phyloP scores from a whole-genome alignment of 2,888 invertebrate species.

The Eristalinus aeneus region DNA sequence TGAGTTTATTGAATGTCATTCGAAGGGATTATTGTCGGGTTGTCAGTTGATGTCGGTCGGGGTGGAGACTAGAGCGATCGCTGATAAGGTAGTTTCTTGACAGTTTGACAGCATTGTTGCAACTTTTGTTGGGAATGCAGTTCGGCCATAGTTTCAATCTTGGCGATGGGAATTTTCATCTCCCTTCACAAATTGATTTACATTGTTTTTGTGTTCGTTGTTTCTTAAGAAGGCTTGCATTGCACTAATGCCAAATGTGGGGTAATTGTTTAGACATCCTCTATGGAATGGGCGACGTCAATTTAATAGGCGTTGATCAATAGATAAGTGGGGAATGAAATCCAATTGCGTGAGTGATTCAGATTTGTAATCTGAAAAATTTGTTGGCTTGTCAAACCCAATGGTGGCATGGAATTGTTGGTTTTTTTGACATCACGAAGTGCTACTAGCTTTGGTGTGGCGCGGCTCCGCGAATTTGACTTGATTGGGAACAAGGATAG shows the following conservation, averaged over 20 bases:
- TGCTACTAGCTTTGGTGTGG: too few species aligned
- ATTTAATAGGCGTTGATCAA: too few species aligned
- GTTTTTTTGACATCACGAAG: too few species aligned
- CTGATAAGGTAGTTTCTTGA: neutral
- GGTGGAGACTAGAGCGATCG: neutral
- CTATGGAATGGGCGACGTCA: too few species aligned
- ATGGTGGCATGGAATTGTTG: too few species aligned
- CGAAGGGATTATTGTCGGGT: neutral
- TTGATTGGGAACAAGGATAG: too few species aligned
- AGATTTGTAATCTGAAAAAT: too few species aligned
- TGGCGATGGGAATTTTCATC: neutral
- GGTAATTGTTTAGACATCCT: neutral
- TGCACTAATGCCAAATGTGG: neutral
- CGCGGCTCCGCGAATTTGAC: too few species aligned
- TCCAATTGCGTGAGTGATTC: too few species aligned
- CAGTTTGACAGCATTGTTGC: neutral
- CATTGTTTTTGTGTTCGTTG: neutral
- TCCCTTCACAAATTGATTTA: neutral
- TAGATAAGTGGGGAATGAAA: too few species aligned
- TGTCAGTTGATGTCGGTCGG: neutral
- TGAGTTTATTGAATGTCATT: constrained; percentile 4
- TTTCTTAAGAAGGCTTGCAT: neutral
- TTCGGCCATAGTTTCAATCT: neutral
- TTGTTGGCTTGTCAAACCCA: too few species aligned
- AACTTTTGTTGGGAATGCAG: neutral